Evolutionary conservation across 1,140 invertebrate genomes (phyloP), one percentile per base, ranked within the genome.

Genomic region (Meloidogyne floridensis): DNA sequence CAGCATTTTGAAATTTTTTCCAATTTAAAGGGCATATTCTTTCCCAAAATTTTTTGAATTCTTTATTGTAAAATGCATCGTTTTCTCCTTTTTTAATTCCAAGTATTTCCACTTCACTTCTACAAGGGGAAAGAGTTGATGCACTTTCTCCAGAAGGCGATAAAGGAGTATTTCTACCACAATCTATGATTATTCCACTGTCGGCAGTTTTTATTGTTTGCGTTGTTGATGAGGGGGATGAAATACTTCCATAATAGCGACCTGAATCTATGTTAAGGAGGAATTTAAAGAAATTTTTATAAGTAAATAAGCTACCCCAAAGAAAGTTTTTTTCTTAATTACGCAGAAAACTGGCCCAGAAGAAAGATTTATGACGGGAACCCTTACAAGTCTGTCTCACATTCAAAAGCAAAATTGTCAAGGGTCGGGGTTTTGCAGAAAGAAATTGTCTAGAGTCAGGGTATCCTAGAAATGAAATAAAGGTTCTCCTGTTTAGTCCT

Each of bases 1-100:
- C 70, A 47, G 53, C 76, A 75, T 77, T 72, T 77, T 53, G n/a
- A 47, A 47, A 74, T 18, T 74, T 72, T 7, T 59, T 77, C 15
- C 15, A 42, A 53, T 77, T 53, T n/a, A 77, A 47, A 9, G 76
- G 72, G 43, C 72, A 69, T 18, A 72, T 47, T 18, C 47, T 18
- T 15, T 81, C 8, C 77, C 47, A 47, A 54, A 80, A 59, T 11
- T 71, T 56, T 0, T 79, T 18, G 0, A 47, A 11, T 43, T 80
- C 81, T 18, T 84, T 72, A 15, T n/a, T 79, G 42, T 20, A 80
- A 75, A 86, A 75, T 70, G 32, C n/a, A 9, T 82, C 75, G 15
- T 84, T 83, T n/a, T 53, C 77, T 54, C 43, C 18, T 13, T n/a
- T 18, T 10, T 47, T 43, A 15, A 4, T 59, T 76, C 0, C 3